Evolutionary conservation across 1,140 invertebrate species (phyloP).

Genomic region (Papilio polyxenes): DNA sequence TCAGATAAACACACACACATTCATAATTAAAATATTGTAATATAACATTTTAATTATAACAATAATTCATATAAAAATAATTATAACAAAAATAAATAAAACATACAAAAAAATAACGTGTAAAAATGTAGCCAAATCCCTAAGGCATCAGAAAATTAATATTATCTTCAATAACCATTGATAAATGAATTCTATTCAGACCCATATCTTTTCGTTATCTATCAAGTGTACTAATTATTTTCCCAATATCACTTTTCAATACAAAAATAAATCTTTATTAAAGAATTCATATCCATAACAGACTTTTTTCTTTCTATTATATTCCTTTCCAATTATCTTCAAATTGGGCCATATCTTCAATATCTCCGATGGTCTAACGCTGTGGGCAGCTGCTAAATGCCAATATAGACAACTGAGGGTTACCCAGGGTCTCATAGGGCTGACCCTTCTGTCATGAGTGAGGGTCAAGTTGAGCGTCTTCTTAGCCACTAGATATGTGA

Average conservation of each 20-base stretch:
- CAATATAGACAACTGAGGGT: conserved; percentile 52
- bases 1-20: too few species aligned
- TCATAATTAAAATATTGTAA: too few species aligned
- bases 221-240: too few species aligned
- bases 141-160: too few species aligned
- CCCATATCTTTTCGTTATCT: too few species aligned
- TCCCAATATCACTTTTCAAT: conserved; percentile 42
- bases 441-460: conserved; percentile 61
- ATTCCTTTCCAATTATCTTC: conserved; percentile 38
- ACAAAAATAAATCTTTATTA: conserved; percentile 52
- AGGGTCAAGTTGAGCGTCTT: conserved; percentile 47
- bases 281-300: conserved; percentile 52
- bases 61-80: too few species aligned
- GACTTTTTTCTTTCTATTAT: conserved; percentile 36
- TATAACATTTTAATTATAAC: too few species aligned
- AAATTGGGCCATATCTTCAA: conserved; percentile 48
- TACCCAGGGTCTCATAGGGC: conserved; percentile 62
- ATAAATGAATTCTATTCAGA: too few species aligned
- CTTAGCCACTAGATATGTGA: conserved; percentile 66
- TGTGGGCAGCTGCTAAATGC: conserved; percentile 57
- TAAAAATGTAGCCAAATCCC: too few species aligned
- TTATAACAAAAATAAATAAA: too few species aligned
- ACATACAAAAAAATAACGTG: too few species aligned
- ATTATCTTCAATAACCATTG: too few species aligned
- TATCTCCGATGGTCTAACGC: conserved; percentile 55